Base-by-base conservation (phyloP, 2,113 vertebrate species). In the Poeciliopsis prolifica region DNA sequence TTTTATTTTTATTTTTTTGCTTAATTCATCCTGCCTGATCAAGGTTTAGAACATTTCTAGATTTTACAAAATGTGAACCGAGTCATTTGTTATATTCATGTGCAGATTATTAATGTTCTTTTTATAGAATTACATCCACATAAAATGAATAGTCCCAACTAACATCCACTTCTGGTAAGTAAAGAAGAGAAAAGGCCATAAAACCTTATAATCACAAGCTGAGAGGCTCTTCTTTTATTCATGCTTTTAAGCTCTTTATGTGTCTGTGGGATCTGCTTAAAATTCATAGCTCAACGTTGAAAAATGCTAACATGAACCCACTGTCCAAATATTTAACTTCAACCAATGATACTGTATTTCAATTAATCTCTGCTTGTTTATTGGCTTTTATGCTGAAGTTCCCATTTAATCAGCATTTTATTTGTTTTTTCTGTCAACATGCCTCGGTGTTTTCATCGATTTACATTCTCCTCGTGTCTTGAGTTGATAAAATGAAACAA, bases 321-420 rank as follows among this genome's bases (percentile, higher is more conserved):
- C 72, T 79, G 40, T 79, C 62, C 72, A 83, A 89, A 83, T 86
- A 79, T 89, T 89, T 86, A 48, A 58, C 61, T 84, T 82, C 66
- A 77, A 86, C 85, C 69, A 82, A 62, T 65, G 37, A 11, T 77
- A 75, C 75, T 75, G 54, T 82, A 81, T 77, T 84, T 76, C 24
- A 66, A 58, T 48, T 68, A 30, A 75, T 85, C 62, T 62, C 48
- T 79, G 42, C 77, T 80, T 88, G 74, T 84, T 88, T 88, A 73
- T 86, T 83, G 64, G 37, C 64, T 65, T 77, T 79, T 64, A 42
- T 75, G n/a, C 70, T 85, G 65, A 65, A 1, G 42, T 74, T 82
- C 66, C 48, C 26, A 26, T 86, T 83, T 72, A 71, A 75, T 86
- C 69, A 64, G 19, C 51, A 15, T 80, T 78, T 66, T 17, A 26